These are phyloP conservation scores for Eristalis tenax DNA, from an alignment of 2,888 invertebrate species.

Conservation along the genomic window DNA sequence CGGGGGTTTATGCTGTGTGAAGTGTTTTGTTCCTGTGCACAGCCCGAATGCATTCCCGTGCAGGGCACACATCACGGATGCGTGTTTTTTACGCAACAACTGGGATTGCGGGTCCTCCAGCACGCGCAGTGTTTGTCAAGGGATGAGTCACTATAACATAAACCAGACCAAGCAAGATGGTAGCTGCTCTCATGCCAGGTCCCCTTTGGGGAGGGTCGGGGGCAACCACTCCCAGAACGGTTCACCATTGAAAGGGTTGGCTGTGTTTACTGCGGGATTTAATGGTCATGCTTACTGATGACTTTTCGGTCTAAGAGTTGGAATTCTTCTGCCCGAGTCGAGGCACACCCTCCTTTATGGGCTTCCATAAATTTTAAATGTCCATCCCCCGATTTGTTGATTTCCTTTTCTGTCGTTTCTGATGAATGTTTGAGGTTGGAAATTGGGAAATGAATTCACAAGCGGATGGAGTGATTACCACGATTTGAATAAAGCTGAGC, in stretches of 20 bases:
- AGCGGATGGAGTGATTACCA: slow-evolving; percentile 18
- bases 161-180: slow-evolving; percentile 19
- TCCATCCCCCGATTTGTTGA: neutral
- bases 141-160: slow-evolving; percentile 29
- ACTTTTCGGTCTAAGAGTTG: slow-evolving; percentile 26
- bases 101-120: slow-evolving; percentile 49
- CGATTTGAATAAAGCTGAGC: slow-evolving; percentile 1
- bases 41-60: slow-evolving; percentile 23
- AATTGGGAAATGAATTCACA: slow-evolving; percentile 25
- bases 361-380: slow-evolving; percentile 54
- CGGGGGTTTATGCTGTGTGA: slow-evolving; percentile 27
- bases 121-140: slow-evolving; percentile 37
- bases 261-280: slow-evolving; percentile 51
- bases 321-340: slow-evolving; percentile 3
- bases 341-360: neutral
- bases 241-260: slow-evolving; percentile 23
- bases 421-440: slow-evolving; percentile 24
- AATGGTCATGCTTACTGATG: slow-evolving; percentile 39
- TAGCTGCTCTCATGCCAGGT: slow-evolving; percentile 11
- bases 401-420: neutral
- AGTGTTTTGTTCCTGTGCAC: slow-evolving; percentile 57
- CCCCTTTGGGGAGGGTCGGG: neutral
- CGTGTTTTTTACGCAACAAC: slow-evolving; percentile 61
- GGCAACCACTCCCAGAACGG: neutral
- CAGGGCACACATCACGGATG: neutral